Evolutionary conservation across 2,888 invertebrate species (phyloP).

Genomic region (Phragmatobia fuliginosa): DNA sequence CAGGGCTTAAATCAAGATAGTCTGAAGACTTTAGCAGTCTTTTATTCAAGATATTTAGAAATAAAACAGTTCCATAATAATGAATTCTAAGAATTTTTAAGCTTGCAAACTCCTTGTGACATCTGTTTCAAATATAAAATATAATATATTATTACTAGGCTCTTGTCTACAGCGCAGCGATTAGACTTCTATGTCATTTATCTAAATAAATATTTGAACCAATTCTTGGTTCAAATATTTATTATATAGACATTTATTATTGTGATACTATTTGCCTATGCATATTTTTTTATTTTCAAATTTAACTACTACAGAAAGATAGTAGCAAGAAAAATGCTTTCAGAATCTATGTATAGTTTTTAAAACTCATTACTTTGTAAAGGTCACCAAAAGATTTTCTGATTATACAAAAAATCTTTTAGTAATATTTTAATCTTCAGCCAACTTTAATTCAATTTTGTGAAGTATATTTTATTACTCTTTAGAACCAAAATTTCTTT

Average conservation of each 20-base stretch:
- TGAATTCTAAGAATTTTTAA: slow-evolving; percentile 5
- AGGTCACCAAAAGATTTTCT: background rate
- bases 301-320: background rate
- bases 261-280: too few species aligned
- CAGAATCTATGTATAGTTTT: background rate
- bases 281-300: too few species aligned
- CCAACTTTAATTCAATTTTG: background rate
- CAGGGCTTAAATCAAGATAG: background rate
- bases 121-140: background rate
- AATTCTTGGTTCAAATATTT: too few species aligned
- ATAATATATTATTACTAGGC: background rate
- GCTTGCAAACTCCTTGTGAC: background rate
- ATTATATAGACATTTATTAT: too few species aligned
- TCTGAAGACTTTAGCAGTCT: background rate
- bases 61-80: background rate
- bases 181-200: too few species aligned
- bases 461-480: background rate
- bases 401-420: background rate
- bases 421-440: background rate
- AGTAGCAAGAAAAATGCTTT: background rate
- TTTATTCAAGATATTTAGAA: background rate
- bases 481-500: background rate
- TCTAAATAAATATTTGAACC: too few species aligned
- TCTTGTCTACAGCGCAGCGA: background rate
- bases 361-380: background rate